Conservation (phyloP, 2,113 vertebrate species). For the Uropsilus gracilis region DNA sequence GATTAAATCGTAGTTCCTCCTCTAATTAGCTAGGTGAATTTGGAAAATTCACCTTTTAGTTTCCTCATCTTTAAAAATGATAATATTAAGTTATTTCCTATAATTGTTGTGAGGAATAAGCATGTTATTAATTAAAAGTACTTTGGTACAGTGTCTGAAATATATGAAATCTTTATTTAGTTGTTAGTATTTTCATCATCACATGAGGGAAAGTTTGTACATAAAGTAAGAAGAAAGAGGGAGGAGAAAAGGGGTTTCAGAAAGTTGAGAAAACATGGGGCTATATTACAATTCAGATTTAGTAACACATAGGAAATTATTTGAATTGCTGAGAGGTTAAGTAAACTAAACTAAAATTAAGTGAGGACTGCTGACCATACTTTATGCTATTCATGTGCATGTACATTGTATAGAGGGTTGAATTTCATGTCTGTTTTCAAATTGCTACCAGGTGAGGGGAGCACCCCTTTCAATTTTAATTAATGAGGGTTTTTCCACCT, state of each 20-base stretch:
- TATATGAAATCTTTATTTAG: background rate
- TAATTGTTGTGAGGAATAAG: background rate
- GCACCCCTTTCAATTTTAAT: too few species aligned
- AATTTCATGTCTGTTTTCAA: background rate
- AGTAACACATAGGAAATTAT: background rate
- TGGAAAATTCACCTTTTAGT: constrained; percentile 13
- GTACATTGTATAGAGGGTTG: background rate
- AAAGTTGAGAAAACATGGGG: background rate
- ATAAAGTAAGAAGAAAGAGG: background rate
- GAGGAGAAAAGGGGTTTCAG: background rate
- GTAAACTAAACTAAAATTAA: too few species aligned
- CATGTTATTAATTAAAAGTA: background rate
- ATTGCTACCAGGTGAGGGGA: too few species aligned
- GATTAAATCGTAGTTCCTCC: background rate
- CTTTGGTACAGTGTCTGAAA: background rate
- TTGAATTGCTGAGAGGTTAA: background rate
- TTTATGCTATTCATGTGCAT: background rate
- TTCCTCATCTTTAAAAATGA: background rate
- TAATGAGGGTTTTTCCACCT: too few species aligned
- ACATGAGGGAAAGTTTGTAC: background rate
- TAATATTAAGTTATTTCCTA: background rate
- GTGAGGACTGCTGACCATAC: too few species aligned
- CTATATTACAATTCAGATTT: background rate
- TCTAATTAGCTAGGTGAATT: background rate
- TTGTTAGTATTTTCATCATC: background rate